phyloP scores from a whole-genome alignment of 2,113 vertebrate genomes.

The Ovis canadensis region DNA sequence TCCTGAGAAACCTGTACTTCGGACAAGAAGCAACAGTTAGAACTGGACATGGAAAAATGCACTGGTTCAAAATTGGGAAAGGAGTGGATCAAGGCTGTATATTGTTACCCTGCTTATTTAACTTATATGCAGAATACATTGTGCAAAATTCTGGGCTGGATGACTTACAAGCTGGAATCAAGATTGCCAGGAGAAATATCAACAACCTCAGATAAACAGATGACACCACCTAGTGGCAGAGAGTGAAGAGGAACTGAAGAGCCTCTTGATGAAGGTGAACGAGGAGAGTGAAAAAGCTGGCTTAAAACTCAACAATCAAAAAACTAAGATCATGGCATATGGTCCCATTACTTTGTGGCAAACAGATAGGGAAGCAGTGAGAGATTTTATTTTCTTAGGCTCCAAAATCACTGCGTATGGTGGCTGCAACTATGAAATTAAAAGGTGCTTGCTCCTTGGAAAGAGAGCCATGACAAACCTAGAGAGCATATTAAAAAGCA shows the following conservation, averaged over 20 bases:
- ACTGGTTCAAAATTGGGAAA: background rate
- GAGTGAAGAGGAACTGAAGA: background rate
- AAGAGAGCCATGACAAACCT: background rate
- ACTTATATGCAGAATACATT: background rate
- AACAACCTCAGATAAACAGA: background rate
- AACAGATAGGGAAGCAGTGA: background rate
- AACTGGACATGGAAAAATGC: background rate
- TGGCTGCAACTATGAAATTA: background rate
- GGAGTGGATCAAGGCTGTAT: background rate
- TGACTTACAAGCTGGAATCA: background rate
- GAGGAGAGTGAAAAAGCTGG: background rate
- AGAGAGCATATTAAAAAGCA: background rate
- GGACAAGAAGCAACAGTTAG: background rate
- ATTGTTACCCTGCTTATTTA: background rate
- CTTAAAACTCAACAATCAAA: background rate
- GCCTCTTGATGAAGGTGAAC: background rate
- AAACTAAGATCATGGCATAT: background rate
- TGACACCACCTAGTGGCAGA: background rate
- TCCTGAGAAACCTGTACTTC: background rate
- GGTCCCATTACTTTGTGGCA: background rate
- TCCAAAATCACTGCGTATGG: background rate
- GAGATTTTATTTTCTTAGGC: background rate
- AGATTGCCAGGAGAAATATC: background rate
- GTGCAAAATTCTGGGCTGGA: background rate
- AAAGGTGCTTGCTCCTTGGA: background rate